Percentiles rank a stretch among this genome's conserved stretches.
These are phyloP conservation scores for Pseudonaja textilis DNA, from an alignment of 2,113 vertebrate species.

Conservation along the genomic window DNA sequence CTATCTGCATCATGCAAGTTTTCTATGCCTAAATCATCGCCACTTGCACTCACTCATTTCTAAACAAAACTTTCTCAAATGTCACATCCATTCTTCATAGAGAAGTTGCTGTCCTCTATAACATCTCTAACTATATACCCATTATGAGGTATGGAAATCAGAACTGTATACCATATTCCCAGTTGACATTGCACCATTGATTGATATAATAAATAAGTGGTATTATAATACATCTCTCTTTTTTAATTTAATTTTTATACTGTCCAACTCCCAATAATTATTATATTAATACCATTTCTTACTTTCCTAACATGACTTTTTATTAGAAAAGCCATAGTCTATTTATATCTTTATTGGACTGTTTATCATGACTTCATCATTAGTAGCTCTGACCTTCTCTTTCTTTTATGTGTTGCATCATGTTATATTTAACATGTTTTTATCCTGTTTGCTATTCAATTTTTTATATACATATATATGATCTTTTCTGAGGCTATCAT, in stretches of 20 bases:
- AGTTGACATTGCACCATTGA: background rate
- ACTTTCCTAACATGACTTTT: background rate
- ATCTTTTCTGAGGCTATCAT: background rate
- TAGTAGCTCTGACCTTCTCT: background rate
- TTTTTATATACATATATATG: no score
- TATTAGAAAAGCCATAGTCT: background rate
- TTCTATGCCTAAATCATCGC: background rate
- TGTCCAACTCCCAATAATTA: background rate
- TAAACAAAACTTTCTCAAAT: background rate
- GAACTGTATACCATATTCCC: background rate
- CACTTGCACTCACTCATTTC: background rate
- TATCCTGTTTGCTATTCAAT: no score
- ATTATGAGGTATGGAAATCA: background rate
- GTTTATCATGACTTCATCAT: background rate
- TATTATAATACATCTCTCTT: background rate
- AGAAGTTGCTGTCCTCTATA: background rate
- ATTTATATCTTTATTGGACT: background rate
- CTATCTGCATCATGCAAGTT: background rate
- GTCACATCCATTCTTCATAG: background rate
- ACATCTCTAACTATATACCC: background rate
- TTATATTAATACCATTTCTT: background rate
- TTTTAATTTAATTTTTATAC: background rate
- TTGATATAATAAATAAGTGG: background rate
- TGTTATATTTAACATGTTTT: no score
- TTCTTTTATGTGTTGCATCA: no score